A percentile compares a stretch with the other conserved stretches of the same genome.
phyloP scores from a whole-genome alignment of 1,140 invertebrate species.

The Mycetomoellerius zeteki region DNA sequence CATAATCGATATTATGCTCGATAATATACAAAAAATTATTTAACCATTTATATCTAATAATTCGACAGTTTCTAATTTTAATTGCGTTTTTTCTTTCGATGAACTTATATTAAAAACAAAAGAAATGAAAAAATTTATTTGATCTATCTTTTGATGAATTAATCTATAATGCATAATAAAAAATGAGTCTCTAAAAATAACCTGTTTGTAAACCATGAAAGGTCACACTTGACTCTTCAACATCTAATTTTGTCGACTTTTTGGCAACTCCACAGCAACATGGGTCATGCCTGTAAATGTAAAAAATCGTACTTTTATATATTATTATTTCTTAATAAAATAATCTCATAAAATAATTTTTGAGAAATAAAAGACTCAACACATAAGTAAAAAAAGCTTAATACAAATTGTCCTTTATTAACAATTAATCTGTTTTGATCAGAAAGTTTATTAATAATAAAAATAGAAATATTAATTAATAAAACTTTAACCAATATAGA shows the following conservation, averaged over 20 bases:
- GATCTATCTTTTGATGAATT: conserved; percentile 35
- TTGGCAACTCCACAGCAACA: conserved; percentile 80
- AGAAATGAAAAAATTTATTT: conserved; percentile 45
- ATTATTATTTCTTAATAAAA: neutral
- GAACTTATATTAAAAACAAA: conserved; percentile 48
- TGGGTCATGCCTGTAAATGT: conserved; percentile 66
- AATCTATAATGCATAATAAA: conserved; percentile 54
- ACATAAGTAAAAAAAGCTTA: neutral
- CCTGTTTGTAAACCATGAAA: conserved; percentile 41
- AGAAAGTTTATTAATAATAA: neutral
- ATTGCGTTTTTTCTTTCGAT: neutral
- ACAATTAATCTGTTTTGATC: neutral
- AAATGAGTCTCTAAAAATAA: conserved; percentile 64
- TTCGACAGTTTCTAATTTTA: conserved; percentile 9
- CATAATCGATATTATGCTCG: neutral
- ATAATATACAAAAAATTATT: conserved; percentile 21
- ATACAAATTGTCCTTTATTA: neutral
- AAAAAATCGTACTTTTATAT: neutral
- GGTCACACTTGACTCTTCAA: conserved; percentile 40
- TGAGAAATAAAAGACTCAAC: neutral
- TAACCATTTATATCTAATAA: neutral
- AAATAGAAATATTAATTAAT: neutral
- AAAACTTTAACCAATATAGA: neutral
- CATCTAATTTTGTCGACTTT: conserved; percentile 71
- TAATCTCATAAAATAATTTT: neutral